Evolutionary conservation across 2,888 invertebrate genomes (phyloP), one percentile per base, ranked within the genome.

Genomic region (Oligia fasciuncula): DNA sequence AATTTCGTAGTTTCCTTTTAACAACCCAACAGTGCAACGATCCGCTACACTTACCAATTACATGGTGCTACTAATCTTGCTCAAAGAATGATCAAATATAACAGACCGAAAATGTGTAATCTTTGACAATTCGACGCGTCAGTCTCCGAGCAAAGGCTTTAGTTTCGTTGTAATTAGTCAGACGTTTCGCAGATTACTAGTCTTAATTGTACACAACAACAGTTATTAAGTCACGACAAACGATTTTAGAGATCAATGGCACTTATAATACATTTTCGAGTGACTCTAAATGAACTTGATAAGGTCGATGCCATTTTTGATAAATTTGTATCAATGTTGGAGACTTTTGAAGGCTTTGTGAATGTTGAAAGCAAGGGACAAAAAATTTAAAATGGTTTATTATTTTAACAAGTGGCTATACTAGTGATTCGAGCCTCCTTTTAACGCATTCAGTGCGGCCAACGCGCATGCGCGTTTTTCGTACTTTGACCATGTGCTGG

Each of bases 111-210:
- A 72, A 73, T 68, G 68, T 71, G 66, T 79, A 71, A 78, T 85
- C 66, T 83, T 81, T 73, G 73, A 72, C 71, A 84, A 84, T 81
- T 77, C 43, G 43, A 72, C 76, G 60, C 78, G 73, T 74, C 57
- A 73, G 77, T 77, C 70, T 69, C 69, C 8, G 57, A 76, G 57
- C 69, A 63, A 78, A 80, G 81, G 63, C 81, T 85, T 79, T 62
- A 57, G 71, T 85, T 80, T 80, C 46, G n/a, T 78, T 77, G 49
- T 81, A 84, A 87, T 87, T 88, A 84, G 66, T 75, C 46, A 63
- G 72, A 51, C 74, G 70, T 76, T 76, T 77, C 57, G 43, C 5
- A 66, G 62, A 77, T 73, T 68, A 81, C 6, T 62, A 67, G 35
- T 66, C 66, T 73, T 67, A 57, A 43, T 74, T 73, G 17, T 71